These are phyloP conservation scores for Empis stercorea DNA, from an alignment of 2,888 invertebrate species.

Conservation along the genomic window DNA sequence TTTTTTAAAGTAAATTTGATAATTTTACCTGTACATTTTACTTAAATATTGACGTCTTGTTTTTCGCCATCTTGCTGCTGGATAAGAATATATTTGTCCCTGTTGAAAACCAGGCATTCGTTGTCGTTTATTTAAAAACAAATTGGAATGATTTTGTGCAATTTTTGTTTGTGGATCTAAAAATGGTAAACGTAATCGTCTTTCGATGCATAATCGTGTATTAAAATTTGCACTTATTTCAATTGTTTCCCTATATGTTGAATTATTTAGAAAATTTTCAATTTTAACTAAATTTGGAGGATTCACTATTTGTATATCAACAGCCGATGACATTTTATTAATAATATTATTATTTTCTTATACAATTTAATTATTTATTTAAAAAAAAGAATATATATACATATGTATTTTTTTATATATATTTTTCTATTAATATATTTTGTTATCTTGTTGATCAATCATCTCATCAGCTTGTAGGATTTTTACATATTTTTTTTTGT, in stretches of 20 bases:
- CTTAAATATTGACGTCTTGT: slow-evolving; percentile 70
- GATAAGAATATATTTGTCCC: slow-evolving; percentile 90
- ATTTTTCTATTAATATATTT: background rate
- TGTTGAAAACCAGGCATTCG: slow-evolving; percentile 79
- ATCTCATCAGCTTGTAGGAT: no score
- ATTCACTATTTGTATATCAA: slow-evolving; percentile 53
- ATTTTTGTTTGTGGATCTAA: slow-evolving; percentile 96
- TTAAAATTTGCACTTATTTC: slow-evolving; percentile 86
- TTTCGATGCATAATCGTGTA: slow-evolving; percentile 78
- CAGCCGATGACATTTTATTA: slow-evolving; percentile 39
- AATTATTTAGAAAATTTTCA: slow-evolving; percentile 74
- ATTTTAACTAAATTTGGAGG: slow-evolving; percentile 58
- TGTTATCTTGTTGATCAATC: background rate
- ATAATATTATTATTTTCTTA: background rate
- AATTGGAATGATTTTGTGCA: slow-evolving; percentile 85
- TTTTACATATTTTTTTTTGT: no score
- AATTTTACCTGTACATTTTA: slow-evolving; percentile 32
- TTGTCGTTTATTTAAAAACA: slow-evolving; percentile 78
- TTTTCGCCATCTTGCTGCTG: slow-evolving; percentile 81
- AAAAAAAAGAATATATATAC: no score
- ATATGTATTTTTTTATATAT: no score
- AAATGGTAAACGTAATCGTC: slow-evolving; percentile 84
- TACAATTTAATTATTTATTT: slow-evolving; percentile 5
- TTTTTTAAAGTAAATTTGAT: background rate
- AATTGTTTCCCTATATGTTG: slow-evolving; percentile 79